Percentiles rank a stretch among this genome's conserved stretches.
Conservation (phyloP, 2,888 invertebrate genomes). For the Eilema caniola region DNA sequence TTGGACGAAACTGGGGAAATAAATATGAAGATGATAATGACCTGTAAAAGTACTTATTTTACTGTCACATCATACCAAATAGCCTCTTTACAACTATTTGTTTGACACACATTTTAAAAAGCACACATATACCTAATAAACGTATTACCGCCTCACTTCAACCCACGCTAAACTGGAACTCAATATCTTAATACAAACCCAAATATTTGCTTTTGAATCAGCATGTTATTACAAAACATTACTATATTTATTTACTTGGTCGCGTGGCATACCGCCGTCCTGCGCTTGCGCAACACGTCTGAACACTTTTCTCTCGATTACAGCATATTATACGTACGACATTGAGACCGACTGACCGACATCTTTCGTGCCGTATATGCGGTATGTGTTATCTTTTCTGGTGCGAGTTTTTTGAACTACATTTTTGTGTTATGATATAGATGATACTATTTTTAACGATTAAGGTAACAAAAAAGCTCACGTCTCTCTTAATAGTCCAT, state of each 20-base stretch:
- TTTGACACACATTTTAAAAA: slow-evolving; percentile 6
- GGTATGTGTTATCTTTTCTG: slow-evolving; percentile 1
- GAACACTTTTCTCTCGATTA: slow-evolving; percentile 67
- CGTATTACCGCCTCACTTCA: slow-evolving; percentile 16
- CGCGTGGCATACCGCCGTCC: slow-evolving; percentile 53
- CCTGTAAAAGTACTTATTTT: too few relatives aligned
- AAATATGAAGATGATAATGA: too few relatives aligned
- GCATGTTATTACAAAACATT: slow-evolving; percentile 19
- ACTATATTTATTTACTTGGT: slow-evolving; percentile 23
- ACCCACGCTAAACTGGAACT: slow-evolving; percentile 10
- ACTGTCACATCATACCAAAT: neutral
- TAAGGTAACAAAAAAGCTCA: neutral
- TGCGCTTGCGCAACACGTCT: slow-evolving; percentile 63
- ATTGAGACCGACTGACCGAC: slow-evolving; percentile 77
- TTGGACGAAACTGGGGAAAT: too few relatives aligned
- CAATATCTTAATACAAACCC: slow-evolving; percentile 15
- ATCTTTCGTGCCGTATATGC: slow-evolving; percentile 40
- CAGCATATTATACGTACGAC: slow-evolving; percentile 72
- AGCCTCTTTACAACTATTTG: neutral
- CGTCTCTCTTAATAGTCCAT: neutral
- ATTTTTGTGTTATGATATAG: too few relatives aligned
- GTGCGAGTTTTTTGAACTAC: slow-evolving; percentile 6
- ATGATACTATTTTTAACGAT: too few relatives aligned
- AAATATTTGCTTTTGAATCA: slow-evolving; percentile 20
- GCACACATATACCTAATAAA: slow-evolving; percentile 11